phyloP scores from a whole-genome alignment of 2,797 vertebrate species.

The Zenarchopterus dispar region DNA sequence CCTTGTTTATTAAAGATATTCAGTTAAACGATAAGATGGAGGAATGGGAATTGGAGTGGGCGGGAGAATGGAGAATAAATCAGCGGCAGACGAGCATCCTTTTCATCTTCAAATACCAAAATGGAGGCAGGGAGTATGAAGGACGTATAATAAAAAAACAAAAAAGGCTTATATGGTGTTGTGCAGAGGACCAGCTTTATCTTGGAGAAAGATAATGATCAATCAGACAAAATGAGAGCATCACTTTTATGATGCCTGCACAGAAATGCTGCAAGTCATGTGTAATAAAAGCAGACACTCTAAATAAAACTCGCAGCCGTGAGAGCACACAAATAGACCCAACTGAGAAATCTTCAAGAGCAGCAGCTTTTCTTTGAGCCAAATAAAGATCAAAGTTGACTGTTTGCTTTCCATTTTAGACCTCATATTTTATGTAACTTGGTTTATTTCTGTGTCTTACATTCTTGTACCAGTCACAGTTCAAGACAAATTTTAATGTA shows the following conservation, averaged over 20 bases:
- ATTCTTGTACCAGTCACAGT: not conserved
- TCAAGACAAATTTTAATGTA: not conserved
- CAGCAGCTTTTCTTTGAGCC: slow-evolving; percentile 9
- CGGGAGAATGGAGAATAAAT: slow-evolving; percentile 31
- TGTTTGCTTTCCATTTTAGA: slow-evolving; percentile 27
- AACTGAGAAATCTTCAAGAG: slow-evolving; percentile 40
- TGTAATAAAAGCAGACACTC: slow-evolving; percentile 36
- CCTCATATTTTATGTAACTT: slow-evolving; percentile 28
- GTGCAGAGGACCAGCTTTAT: slow-evolving; percentile 4
- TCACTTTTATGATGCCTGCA: slow-evolving; percentile 6
- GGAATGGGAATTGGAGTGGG: slow-evolving; percentile 17
- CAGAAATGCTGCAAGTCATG: slow-evolving; percentile 23
- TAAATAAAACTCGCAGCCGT: slow-evolving; percentile 39
- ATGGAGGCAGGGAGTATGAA: slow-evolving; percentile 18
- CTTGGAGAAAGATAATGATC: slow-evolving; percentile 28
- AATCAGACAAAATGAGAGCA: slow-evolving; percentile 31
- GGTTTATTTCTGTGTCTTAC: not conserved
- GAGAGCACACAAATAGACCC: slow-evolving; percentile 37
- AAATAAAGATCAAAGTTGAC: slow-evolving; percentile 48
- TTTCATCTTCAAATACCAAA: slow-evolving; percentile 53
- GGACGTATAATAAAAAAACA: slow-evolving; percentile 2
- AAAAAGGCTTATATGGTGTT: not conserved
- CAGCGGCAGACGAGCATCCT: slow-evolving; percentile 18
- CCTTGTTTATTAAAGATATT: slow-evolving; percentile 36
- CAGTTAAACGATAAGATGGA: slow-evolving; percentile 17